Evolutionary conservation across 2,113 vertebrate genomes (phyloP), one percentile per base, ranked within the genome.

Genomic region (Madoqua kirkii): DNA sequence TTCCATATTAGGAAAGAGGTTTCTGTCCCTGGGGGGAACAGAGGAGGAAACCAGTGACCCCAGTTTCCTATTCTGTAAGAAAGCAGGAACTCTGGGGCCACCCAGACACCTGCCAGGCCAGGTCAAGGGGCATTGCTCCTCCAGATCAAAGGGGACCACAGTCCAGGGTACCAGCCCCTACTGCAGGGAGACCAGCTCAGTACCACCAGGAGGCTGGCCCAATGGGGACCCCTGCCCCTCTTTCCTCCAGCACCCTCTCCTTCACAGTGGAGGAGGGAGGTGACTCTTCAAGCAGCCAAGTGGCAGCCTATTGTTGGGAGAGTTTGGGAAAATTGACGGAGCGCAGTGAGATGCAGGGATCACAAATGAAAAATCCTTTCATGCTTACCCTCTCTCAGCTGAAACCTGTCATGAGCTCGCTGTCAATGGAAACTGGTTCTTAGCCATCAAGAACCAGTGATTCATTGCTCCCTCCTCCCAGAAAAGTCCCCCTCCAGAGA

Each of bases 161-260:
- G 50, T 79, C 64, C 29, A 74, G n/a, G 71, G 7, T 29, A 27
- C 11, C 17, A 55, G 16, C 31, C 12, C 23, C 14, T 1, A 33
- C 23, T 1, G 3, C 43, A 17, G 27, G 29, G 14, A 64, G 62
- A 15, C 15, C 54, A 71, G 48, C 4, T 2, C 27, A 78, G 27
- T 11, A 40, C 19, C n/a, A 25, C 29, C 48, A 11, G 55, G 55
- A 85, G 48, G 60, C 12, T 0, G 3, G n/a, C 29, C 27, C 1
- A 2, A 4, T 1, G 15, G 15, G 31, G 52, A 48, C 14, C 6
- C 4, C 14, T 2, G 9, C 10, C 21, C 25, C 14, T 62, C 27
- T 82, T 27, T 83, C 33, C 19, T 83, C 31, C 31, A 60, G 23
- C 14, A 6, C 16, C 2, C 1, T 14, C 33, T 1, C 8, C 1